Base-by-base conservation (phyloP, 2,888 invertebrate genomes). In the Lingula anatina region DNA sequence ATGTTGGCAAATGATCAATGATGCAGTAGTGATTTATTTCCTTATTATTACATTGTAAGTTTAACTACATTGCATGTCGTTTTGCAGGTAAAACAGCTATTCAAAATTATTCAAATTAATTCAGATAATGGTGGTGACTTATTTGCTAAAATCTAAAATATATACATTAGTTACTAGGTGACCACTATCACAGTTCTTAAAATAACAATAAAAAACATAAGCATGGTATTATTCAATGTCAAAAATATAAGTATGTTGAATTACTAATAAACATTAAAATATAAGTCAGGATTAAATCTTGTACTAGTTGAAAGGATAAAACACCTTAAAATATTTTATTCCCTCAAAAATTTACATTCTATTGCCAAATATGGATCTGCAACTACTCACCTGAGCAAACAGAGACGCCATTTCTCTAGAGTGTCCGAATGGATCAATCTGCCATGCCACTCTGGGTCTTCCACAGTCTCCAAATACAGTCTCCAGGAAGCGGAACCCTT, bases 381-480 rank as follows among this genome's bases (percentile, higher is more conserved):
- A 7, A 20, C 39, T 35, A 47, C 46, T 39, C 47, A 81, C 79
- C 72, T 77, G 74, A 15, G 80, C 76, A 66, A 79, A 81, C 5
- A 82, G 58, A 21, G 85, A 85, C 0, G 91, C 92, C 80, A 89
- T 88, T 77, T 92, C 92, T 3, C 89, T 79, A 0, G 91, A 88
- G 65, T 90, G 90, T 0, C 90, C 90, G 65, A 90, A 90, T 0
- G 90, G 89, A 70, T 90, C 90, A 20, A 90, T 89, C 76, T 91
- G 89, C 90, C 90, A 90, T 0, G 85, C 89, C 0, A 87, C 82
- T 46, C 82, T 83, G 0, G 90, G 89, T 27, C 85, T 81, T 0
- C 84, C 89, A 62, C 89, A 90, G 1, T 83, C 81, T 1, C 77
- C 77, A 55, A 78, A 76, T 26, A 62, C 70, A 27, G 66, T 54